phyloP scores from a whole-genome alignment of 2,113 vertebrate genomes.

The Romanogobio albipinnatus region DNA sequence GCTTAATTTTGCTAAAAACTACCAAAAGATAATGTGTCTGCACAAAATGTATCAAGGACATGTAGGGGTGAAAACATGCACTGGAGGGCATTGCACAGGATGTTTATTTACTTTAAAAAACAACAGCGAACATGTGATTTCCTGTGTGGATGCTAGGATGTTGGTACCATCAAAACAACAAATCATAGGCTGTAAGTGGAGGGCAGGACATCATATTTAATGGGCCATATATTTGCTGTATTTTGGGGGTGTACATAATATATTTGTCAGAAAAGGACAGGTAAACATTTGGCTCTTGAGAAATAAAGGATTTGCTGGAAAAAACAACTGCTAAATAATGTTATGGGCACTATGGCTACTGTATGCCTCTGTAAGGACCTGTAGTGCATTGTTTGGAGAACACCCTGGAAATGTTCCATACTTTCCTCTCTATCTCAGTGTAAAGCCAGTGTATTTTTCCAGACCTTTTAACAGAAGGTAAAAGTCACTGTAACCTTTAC shows the following conservation, averaged over 20 bases:
- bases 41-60: background rate
- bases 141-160: background rate
- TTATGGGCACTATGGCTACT: background rate
- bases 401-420: too few species aligned
- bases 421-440: too few species aligned
- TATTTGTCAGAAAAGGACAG: too few species aligned
- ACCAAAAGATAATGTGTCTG: background rate
- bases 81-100: background rate
- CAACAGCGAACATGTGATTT: background rate
- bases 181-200: background rate
- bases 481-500: too few species aligned
- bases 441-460: too few species aligned
- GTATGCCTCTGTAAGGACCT: background rate
- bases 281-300: background rate
- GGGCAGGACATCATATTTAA: background rate
- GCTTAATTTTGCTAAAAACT: constrained; percentile 7
- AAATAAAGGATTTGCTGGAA: background rate
- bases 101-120: background rate
- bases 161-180: background rate
- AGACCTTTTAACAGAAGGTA: too few species aligned
- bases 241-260: background rate
- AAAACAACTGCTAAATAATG: background rate
- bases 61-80: background rate
- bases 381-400: background rate
- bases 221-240: background rate